phyloP scores from a whole-genome alignment of 2,113 vertebrate genomes.

The Notarius quadriscutis region DNA sequence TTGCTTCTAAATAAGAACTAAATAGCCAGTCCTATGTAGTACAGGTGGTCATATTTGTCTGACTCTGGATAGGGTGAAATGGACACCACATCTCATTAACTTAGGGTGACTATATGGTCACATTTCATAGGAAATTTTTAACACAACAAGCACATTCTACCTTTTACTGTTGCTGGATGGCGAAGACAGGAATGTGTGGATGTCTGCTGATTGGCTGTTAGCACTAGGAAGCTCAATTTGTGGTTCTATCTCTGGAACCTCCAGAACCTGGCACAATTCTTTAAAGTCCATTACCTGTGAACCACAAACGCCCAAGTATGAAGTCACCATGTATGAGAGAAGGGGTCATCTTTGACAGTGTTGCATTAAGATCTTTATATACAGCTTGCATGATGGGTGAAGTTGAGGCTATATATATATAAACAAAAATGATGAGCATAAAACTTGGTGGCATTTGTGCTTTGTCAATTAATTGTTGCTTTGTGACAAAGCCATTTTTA shows the following conservation, averaged over 20 bases:
- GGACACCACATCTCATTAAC: neutral
- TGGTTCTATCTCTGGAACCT: slow-evolving; percentile 78
- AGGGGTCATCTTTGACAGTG: neutral
- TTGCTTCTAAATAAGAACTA: neutral
- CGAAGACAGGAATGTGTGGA: slow-evolving; percentile 88
- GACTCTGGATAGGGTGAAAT: neutral
- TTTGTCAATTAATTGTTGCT: neutral
- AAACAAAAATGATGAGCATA: neutral
- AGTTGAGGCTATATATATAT: neutral
- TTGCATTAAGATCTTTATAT: neutral
- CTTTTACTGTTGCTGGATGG: slow-evolving; percentile 88
- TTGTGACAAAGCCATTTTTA: neutral
- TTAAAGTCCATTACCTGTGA: slow-evolving; percentile 84
- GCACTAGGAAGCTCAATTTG: slow-evolving; percentile 66
- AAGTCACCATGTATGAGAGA: neutral
- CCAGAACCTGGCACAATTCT: slow-evolving; percentile 85
- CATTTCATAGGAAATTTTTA: neutral
- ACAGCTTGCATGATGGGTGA: neutral
- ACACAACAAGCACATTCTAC: slow-evolving; percentile 56
- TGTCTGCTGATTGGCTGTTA: slow-evolving; percentile 71
- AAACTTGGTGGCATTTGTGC: neutral
- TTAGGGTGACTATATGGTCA: neutral
- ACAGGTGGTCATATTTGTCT: neutral
- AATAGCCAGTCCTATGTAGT: neutral
- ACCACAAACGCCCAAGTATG: slow-evolving; percentile 17